Base-by-base conservation (phyloP, 1,140 invertebrate species). In the Heterodera schachtii region DNA sequence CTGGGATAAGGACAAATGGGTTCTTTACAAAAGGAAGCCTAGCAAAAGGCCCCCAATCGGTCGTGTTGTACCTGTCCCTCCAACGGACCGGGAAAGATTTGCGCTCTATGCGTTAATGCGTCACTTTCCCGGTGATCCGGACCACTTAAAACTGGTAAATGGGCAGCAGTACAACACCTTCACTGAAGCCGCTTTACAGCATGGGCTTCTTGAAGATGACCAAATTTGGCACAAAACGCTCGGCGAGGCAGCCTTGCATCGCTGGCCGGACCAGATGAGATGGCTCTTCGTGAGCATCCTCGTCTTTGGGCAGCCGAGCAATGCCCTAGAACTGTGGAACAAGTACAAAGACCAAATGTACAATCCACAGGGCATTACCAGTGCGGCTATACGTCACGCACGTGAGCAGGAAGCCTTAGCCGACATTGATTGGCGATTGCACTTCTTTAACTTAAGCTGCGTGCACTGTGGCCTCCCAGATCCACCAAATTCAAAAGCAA, bases 341-440 rank as follows among this genome's bases (percentile, higher is more conserved):
- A 64, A 60, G 77, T 79, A 71, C 43, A 79, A 13, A 21, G 64
- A 71, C 8, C 19, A n/a, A 21, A 79, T 79, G 77, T 79, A 70
- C 73, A 19, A 19, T 47, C 70, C 43, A 0, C 73, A 52, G 4
- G 46, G 73, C 46, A 46, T 49, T n/a, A 19, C 41, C 11, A 52
- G 0, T 1, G 0, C 49, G 49, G 49, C 6, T 1, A 0, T 1
- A 52, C 49, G 49, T 2, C 49, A 52, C 0, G 49, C 11, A 8
- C 31, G 31, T 1, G 31, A 31, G 49, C 49, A 52, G 49, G 11
- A 11, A 52, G 49, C 49, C 11, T 2, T 52, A 52, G 49, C 49
- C 49, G 49, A 52, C 49, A 52, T 52, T 8, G 49, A 52, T 52
- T 52, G 49, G 49, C 49, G 49, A 2, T 2, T 52, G 49, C 49